phyloP scores from a whole-genome alignment of 1,140 invertebrate genomes.

The Drosophila guanche region DNA sequence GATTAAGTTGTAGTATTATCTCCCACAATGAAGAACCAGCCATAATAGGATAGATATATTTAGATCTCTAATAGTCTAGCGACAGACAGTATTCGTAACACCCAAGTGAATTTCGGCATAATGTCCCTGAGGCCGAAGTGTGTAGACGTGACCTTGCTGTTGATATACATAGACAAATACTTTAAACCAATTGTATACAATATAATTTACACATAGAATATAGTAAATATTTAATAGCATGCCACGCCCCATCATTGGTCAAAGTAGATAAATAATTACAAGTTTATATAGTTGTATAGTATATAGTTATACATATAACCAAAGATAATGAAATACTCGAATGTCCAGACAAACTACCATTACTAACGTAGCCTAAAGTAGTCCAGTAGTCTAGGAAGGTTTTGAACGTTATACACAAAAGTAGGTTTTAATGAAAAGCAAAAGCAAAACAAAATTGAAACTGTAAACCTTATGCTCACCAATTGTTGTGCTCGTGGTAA shows the following conservation, averaged over 20 bases:
- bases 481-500: constrained; percentile 76
- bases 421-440: constrained; percentile 24
- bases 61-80: constrained; percentile 9
- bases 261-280: constrained; percentile 39
- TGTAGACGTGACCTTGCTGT: constrained; percentile 54
- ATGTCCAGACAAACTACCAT: constrained; percentile 73
- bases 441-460: constrained; percentile 29
- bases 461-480: constrained; percentile 82
- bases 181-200: constrained; percentile 48
- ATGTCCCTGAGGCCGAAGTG: constrained; percentile 25
- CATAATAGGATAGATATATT: not conserved
- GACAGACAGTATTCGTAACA: constrained; percentile 61
- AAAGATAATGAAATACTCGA: constrained; percentile 30
- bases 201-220: constrained; percentile 35
- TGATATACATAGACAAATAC: constrained; percentile 49
- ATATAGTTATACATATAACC: not conserved
- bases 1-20: constrained; percentile 4
- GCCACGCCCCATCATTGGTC: constrained; percentile 32
- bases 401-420: constrained; percentile 52
- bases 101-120: constrained; percentile 64
- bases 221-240: constrained; percentile 35
- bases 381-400: constrained; percentile 33
- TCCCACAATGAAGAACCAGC: constrained; percentile 39
- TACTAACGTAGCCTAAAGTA: constrained; percentile 47
- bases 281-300: constrained; percentile 43